Conservation (phyloP, 2,888 invertebrate species). For the Amiota communis region DNA sequence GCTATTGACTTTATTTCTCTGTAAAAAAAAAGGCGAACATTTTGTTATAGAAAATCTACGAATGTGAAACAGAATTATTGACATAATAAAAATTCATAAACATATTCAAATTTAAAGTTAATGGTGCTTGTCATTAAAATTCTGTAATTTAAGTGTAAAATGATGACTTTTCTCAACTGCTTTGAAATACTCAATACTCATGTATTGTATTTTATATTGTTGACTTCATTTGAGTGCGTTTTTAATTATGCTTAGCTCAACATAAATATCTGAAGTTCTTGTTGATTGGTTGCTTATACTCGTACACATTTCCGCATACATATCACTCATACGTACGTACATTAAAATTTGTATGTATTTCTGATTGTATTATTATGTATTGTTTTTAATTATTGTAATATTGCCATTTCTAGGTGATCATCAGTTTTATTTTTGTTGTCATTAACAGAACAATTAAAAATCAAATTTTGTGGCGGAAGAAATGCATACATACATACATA, state of each 20-base stretch:
- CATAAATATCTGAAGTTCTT: not conserved
- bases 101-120: not conserved
- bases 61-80: conserved; percentile 43
- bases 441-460: too few species aligned
- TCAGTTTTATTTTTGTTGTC: conserved; percentile 37
- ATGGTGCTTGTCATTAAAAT: not conserved
- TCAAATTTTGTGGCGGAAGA: too few species aligned
- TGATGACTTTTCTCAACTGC: not conserved
- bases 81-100: conserved; percentile 43
- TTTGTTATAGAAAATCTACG: conserved; percentile 47
- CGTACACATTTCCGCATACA: too few species aligned
- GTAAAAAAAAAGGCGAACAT: conserved; percentile 36
- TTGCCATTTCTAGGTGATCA: conserved; percentile 48
- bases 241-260: conserved; percentile 40
- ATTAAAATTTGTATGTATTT: too few species aligned
- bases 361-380: too few species aligned
- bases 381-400: conserved; percentile 31
- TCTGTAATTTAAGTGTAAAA: conserved; percentile 1
- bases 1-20: conserved; percentile 39
- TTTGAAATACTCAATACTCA: too few species aligned
- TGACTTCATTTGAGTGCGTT: conserved; percentile 9
- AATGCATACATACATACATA: too few species aligned
- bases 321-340: too few species aligned
- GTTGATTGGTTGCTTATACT: too few species aligned
- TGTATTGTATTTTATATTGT: too few species aligned